Evolutionary conservation across 1,140 invertebrate genomes (phyloP).

Genomic region (Drosophila pandora): DNA sequence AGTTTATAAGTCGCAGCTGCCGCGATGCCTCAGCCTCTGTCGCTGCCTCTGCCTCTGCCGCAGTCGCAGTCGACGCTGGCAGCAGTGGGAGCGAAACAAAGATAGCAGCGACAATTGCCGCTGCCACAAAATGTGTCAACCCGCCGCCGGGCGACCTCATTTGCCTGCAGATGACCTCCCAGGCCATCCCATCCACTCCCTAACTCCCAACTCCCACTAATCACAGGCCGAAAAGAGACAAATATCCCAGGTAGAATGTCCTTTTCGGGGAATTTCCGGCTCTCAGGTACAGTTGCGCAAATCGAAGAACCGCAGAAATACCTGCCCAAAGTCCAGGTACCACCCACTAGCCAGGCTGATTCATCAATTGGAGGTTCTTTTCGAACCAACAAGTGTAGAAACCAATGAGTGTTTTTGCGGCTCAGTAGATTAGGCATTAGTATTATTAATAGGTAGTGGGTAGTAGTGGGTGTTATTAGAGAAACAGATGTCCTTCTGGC

Average conservation of each 20-base stretch:
- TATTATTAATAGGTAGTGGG: too few species aligned
- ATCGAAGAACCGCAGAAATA: not conserved
- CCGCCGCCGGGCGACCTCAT: constrained; percentile 49
- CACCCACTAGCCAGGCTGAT: not conserved
- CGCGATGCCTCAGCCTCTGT: not conserved
- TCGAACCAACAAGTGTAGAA: too few species aligned
- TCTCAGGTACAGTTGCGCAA: constrained; percentile 7
- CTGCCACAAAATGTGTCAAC: constrained; percentile 41
- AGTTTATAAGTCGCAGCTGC: constrained; percentile 71
- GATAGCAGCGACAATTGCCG: constrained; percentile 32
- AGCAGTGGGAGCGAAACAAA: constrained; percentile 16
- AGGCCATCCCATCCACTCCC: too few species aligned
- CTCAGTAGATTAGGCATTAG: too few species aligned
- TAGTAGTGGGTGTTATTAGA: too few species aligned
- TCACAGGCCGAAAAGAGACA: not conserved
- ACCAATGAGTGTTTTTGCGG: not conserved
- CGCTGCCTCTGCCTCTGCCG: not conserved
- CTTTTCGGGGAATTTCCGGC: not conserved
- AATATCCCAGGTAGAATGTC: not conserved
- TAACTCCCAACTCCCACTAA: not conserved
- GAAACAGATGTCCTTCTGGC: too few species aligned
- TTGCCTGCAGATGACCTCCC: constrained; percentile 15
- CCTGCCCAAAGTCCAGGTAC: not conserved
- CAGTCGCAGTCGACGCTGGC: not conserved
- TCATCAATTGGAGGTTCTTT: not conserved